Percentiles rank a stretch among this genome's conserved stretches.
Conservation (phyloP, 92 coral and sea anemone genomes). For the Actinostola sp. region DNA sequence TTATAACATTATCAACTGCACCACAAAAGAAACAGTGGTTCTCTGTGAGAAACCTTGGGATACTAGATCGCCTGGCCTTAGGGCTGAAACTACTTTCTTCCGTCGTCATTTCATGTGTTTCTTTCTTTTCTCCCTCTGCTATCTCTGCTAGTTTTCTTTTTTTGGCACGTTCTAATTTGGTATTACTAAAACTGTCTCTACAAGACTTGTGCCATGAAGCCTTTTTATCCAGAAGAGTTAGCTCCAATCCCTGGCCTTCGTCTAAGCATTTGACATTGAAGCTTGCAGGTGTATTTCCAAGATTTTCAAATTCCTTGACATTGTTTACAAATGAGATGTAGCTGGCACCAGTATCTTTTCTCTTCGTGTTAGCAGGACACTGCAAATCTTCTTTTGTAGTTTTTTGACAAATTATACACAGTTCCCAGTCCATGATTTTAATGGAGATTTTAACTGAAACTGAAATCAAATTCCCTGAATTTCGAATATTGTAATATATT, state of each 20-base stretch:
- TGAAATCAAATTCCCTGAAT: not conserved
- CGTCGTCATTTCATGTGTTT: conserved; percentile 9
- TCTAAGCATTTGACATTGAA: conserved; percentile 11
- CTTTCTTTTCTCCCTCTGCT: conserved; percentile 26
- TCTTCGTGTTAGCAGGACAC: conserved; percentile 24
- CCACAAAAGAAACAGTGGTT: conserved; percentile 37
- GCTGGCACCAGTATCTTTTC: conserved; percentile 35
- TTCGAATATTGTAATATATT: too few relatives aligned
- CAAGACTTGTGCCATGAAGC: conserved; percentile 66
- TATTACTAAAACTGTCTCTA: conserved; percentile 49
- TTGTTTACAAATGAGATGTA: not conserved
- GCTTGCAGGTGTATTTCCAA: not conserved
- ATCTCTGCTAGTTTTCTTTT: conserved; percentile 35
- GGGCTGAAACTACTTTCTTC: conserved; percentile 26
- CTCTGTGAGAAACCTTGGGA: not conserved
- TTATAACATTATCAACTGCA: not conserved
- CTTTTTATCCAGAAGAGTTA: conserved; percentile 28
- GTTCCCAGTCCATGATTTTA: conserved; percentile 30
- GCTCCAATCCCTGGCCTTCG: conserved; percentile 46
- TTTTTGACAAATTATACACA: conserved; percentile 52
- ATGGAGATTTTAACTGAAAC: not conserved
- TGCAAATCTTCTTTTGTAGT: conserved; percentile 11
- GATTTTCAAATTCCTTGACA: conserved; percentile 2
- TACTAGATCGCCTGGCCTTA: conserved; percentile 37
- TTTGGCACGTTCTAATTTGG: conserved; percentile 38